Conservation (phyloP, 2,797 vertebrate species). For the Pseudomugil tenellus region DNA sequence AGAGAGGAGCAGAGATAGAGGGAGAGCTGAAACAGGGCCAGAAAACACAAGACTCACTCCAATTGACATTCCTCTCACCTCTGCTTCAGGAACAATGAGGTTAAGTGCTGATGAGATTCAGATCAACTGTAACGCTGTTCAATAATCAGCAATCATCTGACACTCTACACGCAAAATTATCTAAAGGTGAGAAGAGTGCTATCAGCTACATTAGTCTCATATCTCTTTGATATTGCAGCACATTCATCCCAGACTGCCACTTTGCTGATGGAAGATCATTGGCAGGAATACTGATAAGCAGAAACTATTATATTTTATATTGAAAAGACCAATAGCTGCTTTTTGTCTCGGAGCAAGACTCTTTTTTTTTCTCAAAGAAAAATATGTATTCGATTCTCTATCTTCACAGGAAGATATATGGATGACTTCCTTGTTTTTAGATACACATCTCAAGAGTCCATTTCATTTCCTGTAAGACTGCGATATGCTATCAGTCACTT, state of each 20-base stretch:
- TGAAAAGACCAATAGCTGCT: constrained; percentile 49
- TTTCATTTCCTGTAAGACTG: constrained; percentile 54
- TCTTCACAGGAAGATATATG: constrained; percentile 40
- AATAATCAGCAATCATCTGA: constrained; percentile 78
- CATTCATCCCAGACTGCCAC: constrained; percentile 51
- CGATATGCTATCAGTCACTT: constrained; percentile 50
- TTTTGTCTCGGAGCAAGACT: constrained; percentile 54
- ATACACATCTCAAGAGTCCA: constrained; percentile 50
- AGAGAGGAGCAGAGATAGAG: constrained; percentile 10
- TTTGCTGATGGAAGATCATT: constrained; percentile 49
- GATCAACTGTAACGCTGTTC: constrained; percentile 79
- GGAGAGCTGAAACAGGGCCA: constrained; percentile 54
- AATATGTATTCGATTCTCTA: constrained; percentile 31
- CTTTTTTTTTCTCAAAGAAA: neutral
- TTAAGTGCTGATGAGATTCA: constrained; percentile 81
- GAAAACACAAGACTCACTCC: constrained; percentile 59
- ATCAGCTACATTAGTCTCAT: constrained; percentile 58
- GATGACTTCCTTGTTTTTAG: constrained; percentile 39
- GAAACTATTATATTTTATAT: constrained; percentile 60
- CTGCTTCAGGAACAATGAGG: constrained; percentile 78
- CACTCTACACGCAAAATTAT: constrained; percentile 74
- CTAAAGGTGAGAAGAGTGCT: constrained; percentile 71
- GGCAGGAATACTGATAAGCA: constrained; percentile 74
- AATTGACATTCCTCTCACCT: constrained; percentile 82
- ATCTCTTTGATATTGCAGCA: constrained; percentile 47